Conservation (phyloP, 2,888 invertebrate genomes). For the Urechis unicinctus region DNA sequence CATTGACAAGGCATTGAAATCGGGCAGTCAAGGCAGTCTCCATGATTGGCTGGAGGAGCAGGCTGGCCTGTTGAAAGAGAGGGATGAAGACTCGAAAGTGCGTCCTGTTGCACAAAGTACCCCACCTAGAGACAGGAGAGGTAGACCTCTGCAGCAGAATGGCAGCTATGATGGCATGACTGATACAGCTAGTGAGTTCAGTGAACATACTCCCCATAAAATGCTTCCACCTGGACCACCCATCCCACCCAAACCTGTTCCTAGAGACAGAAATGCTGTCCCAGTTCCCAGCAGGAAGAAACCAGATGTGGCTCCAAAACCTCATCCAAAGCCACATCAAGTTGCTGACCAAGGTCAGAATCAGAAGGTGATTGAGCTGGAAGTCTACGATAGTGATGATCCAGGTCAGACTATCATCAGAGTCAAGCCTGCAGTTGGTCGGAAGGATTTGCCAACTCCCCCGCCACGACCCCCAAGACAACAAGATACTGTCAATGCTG, state of each 20-base stretch:
- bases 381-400: constrained; percentile 3
- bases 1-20: not conserved
- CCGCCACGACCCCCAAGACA: not conserved
- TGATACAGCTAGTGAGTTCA: constrained; percentile 6
- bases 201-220: not conserved
- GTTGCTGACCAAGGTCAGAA: not conserved
- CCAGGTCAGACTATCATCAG: constrained; percentile 9
- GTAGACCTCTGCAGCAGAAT: not conserved
- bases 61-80: constrained; percentile 6
- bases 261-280: not conserved
- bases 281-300: not conserved
- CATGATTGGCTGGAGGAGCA: constrained; percentile 19
- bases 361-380: constrained; percentile 11
- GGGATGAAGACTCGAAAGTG: not conserved
- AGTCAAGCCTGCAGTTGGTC: not conserved
- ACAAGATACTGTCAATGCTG: not conserved
- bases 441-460: no score
- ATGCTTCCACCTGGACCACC: constrained; percentile 1
- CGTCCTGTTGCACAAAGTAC: constrained; percentile 14
- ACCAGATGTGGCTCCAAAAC: not conserved
- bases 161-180: constrained; percentile 1
- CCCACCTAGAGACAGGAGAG: constrained; percentile 4
- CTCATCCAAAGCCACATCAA: not conserved
- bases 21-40: constrained; percentile 6
- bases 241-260: constrained; percentile 10